Percentiles rank a stretch among this genome's conserved stretches.
Conservation (phyloP, 2,113 vertebrate species). For the Cathartes aura region DNA sequence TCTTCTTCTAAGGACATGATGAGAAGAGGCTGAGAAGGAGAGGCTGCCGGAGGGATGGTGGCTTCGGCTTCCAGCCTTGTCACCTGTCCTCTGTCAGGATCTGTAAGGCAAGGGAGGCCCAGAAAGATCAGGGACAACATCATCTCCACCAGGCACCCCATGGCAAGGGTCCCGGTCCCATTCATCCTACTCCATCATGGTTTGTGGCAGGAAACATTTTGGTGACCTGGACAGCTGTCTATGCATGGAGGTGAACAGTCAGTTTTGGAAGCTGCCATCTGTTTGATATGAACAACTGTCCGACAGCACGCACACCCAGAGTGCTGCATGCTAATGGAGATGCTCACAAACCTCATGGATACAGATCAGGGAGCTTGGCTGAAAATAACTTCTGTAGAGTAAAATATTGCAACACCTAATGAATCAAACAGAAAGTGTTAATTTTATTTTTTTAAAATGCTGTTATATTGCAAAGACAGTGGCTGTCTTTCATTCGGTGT, state of each 20-base stretch:
- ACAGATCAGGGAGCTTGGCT: not conserved
- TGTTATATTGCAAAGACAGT: not conserved
- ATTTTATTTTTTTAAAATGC: not conserved
- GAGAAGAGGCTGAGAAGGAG: constrained; percentile 3
- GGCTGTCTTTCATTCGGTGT: not conserved
- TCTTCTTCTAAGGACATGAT: constrained; percentile 37
- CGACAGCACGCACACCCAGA: accelerated
- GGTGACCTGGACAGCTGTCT: not conserved
- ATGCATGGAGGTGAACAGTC: not conserved
- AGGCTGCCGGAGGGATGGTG: constrained; percentile 22
- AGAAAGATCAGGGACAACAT: not conserved
- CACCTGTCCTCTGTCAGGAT: constrained; percentile 39
- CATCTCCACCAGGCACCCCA: not conserved
- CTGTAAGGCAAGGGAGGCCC: constrained; percentile 8
- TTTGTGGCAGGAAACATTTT: not conserved
- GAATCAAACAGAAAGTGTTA: not conserved
- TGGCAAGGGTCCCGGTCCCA: accelerated
- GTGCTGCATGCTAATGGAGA: not conserved
- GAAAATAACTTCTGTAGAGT: not conserved
- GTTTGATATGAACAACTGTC: not conserved
- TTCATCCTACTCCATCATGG: not conserved
- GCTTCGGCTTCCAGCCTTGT: constrained; percentile 30
- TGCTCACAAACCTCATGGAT: accelerated
- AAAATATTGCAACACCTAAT: not conserved
- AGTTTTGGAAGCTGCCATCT: not conserved